Evolutionary conservation across 1,140 invertebrate species (phyloP), one percentile per base, ranked within the genome.

Genomic region (Subanguina moxae): DNA sequence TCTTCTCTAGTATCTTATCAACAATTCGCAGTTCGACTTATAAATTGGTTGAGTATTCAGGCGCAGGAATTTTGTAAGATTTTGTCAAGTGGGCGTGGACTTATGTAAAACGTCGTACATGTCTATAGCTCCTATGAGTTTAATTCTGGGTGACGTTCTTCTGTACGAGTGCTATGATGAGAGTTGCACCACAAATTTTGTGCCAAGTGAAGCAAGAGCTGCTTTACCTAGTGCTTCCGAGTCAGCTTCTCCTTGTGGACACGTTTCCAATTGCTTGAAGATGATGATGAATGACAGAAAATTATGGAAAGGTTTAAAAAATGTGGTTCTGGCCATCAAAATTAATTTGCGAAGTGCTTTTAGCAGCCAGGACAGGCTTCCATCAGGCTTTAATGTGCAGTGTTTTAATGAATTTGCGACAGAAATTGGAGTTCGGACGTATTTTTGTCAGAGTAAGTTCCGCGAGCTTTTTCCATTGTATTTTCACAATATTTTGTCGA

Each of bases 341-440:
- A 7, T 25, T 52, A 52, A 52, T 25, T 13, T 45, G n/a, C 17
- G 3, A 15, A 52, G 3, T 5, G 21, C 3, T 68, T 75, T 52
- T 57, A 74, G 64, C 77, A 1, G 80, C 77, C 17, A 61, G 81
- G 8, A 57, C 46, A 11, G 71, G 62, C 25, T 68, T 82, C 46
- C 80, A 82, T 64, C 80, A 82, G 43, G 32, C 82, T 30, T 48
- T 82, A 8, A 82, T 82, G 80, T 58, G 62, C 7, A 82, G 79
- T 0, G 71, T 82, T 32, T 66, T 82, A n/a, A 82, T 82, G 81
- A 68, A 82, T 68, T 68, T 81, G 21, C 68, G 80, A 15, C 80
- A 82, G 23, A 82, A 82, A 68, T 38, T 67, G 28, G 62, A 65
- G 21, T 82, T 82, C 61, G 74, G 77, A 9, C 71, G 74, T 38